phyloP scores from a whole-genome alignment of 2,888 invertebrate species.

The Caenorhabditis sinica region DNA sequence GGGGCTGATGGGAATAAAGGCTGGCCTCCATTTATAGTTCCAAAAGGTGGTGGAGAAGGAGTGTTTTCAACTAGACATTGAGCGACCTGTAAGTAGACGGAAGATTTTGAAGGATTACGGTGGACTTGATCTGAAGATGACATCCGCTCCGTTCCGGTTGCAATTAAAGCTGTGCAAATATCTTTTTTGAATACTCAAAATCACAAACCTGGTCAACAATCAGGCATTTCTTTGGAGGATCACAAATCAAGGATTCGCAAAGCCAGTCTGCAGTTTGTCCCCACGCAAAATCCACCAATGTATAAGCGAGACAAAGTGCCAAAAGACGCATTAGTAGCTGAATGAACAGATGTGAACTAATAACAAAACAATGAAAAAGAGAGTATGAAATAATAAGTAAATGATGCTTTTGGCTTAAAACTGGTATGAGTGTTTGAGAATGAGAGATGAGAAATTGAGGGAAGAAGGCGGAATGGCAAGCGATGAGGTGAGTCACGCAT shows the following conservation, averaged over 20 bases:
- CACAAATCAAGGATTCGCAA: slow-evolving; percentile 75
- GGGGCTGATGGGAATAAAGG: slow-evolving; percentile 43
- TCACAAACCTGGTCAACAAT: slow-evolving; percentile 67
- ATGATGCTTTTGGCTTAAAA: slow-evolving; percentile 11
- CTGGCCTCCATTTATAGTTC: slow-evolving; percentile 66
- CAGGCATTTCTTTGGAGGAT: slow-evolving; percentile 73
- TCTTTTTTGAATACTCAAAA: neutral
- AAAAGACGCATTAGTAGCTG: neutral
- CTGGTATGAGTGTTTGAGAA: slow-evolving; percentile 47
- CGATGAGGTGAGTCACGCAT: slow-evolving; percentile 62
- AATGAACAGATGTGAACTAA: slow-evolving; percentile 2
- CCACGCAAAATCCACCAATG: neutral
- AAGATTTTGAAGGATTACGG: neutral
- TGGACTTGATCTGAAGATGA: neutral
- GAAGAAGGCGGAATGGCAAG: slow-evolving; percentile 50
- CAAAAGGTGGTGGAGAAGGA: slow-evolving; percentile 53
- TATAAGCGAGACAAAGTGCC: neutral
- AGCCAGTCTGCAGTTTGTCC: slow-evolving; percentile 49
- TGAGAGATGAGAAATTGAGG: slow-evolving; percentile 23
- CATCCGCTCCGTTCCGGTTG: neutral
- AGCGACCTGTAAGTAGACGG: slow-evolving; percentile 65
- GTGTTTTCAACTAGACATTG: slow-evolving; percentile 68
- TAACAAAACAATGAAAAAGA: slow-evolving; percentile 13
- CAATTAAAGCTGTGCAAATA: slow-evolving; percentile 7
- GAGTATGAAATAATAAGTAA: slow-evolving; percentile 29